phyloP scores from a whole-genome alignment of 2,797 vertebrate species.

The Phalanger gymnotis region DNA sequence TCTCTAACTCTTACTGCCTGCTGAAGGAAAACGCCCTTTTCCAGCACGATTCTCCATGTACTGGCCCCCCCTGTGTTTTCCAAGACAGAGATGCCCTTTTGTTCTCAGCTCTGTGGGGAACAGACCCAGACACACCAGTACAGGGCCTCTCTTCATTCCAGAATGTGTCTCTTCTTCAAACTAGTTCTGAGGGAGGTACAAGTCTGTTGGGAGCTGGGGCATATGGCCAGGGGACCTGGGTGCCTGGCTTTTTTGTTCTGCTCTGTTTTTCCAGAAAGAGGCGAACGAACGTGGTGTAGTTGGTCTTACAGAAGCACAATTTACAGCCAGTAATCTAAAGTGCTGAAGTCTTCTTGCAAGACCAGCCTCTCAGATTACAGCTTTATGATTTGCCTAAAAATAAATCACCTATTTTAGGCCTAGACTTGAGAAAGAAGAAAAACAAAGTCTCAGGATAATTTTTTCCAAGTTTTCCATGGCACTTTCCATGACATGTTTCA shows the following conservation, averaged over 20 bases:
- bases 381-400: conserved; percentile 62
- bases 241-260: neutral
- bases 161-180: neutral
- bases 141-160: no score
- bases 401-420: conserved; percentile 65
- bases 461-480: conserved; percentile 65
- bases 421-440: conserved; percentile 52
- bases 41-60: neutral
- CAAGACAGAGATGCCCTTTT: neutral
- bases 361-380: conserved; percentile 20
- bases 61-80: neutral
- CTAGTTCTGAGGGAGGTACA: neutral
- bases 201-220: neutral
- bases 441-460: conserved; percentile 45
- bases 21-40: neutral
- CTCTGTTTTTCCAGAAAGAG: conserved; percentile 33
- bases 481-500: conserved; percentile 19
- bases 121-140: neutral
- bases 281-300: neutral
- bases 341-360: conserved; percentile 54
- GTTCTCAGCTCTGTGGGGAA: neutral
- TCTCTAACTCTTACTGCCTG: neutral
- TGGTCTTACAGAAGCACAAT: conserved; percentile 28
- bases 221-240: neutral
- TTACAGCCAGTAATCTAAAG: conserved; percentile 45